Conservation (phyloP, 2,888 invertebrate species). For the Omphaloscelis lunosa region DNA sequence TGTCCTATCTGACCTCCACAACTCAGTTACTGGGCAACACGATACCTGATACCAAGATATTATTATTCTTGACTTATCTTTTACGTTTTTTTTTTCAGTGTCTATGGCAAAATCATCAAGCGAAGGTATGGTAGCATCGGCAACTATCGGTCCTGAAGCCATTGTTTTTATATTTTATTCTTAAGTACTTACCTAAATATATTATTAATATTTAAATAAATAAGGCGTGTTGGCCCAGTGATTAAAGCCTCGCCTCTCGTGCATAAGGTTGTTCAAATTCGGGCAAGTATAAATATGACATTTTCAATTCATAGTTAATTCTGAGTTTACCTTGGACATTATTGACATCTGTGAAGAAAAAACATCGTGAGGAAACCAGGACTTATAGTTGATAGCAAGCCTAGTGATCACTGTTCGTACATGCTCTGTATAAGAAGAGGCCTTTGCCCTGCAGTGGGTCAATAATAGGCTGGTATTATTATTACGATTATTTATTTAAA, state of each 20-base stretch:
- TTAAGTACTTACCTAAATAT: not conserved
- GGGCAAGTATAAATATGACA: not conserved
- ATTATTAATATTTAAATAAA: not conserved
- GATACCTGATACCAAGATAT: too few relatives aligned
- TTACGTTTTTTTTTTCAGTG: conserved; percentile 13
- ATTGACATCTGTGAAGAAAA: not conserved
- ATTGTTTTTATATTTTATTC: conserved; percentile 1
- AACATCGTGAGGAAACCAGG: too few relatives aligned
- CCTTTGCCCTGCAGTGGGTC: too few relatives aligned
- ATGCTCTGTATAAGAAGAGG: too few relatives aligned
- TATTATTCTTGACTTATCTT: not conserved
- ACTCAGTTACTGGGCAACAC: too few relatives aligned
- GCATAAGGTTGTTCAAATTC: not conserved
- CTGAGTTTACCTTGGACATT: not conserved
- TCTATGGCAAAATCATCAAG: accelerated
- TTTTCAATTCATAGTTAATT: not conserved
- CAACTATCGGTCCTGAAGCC: not conserved
- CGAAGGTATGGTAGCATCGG: not conserved
- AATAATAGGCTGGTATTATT: not conserved
- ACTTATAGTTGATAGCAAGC: too few relatives aligned
- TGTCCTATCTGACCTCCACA: too few relatives aligned
- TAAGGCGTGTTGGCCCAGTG: not conserved
- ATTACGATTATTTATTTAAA: not conserved
- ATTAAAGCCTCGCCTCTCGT: not conserved
- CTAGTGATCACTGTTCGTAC: too few relatives aligned